Percentiles rank a stretch among this genome's conserved stretches.
Evolutionary conservation across 2,113 vertebrate species (phyloP).

Genomic region (Axis porcinus): DNA sequence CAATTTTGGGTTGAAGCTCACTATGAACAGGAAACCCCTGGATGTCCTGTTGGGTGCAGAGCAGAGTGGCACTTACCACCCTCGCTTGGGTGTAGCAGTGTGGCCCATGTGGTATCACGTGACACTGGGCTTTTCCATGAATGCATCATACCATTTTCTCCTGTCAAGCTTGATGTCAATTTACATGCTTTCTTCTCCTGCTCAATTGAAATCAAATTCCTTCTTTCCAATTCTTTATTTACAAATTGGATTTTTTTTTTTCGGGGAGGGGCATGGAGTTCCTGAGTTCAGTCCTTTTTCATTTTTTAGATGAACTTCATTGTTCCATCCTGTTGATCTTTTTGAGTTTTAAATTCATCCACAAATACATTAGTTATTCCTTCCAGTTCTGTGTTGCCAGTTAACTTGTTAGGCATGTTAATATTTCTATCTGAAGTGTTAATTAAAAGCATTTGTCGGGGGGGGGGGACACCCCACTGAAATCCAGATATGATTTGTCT

Average conservation of each 20-base stretch:
- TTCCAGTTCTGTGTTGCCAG: background rate
- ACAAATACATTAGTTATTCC: background rate
- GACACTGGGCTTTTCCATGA: background rate
- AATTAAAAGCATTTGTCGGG: background rate
- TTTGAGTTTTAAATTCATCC: background rate
- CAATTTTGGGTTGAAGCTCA: background rate
- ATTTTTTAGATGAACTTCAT: background rate
- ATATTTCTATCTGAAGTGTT: background rate
- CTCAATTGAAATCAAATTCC: background rate
- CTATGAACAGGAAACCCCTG: background rate
- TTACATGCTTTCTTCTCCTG: background rate
- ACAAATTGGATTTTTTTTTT: background rate
- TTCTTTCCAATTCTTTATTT: background rate
- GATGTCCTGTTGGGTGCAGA: background rate
- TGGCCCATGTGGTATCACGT: background rate
- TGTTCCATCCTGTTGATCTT: background rate
- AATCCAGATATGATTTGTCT: background rate
- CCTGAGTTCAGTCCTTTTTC: background rate
- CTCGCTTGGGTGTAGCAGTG: rapidly evolving
- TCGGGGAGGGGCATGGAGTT: rapidly evolving
- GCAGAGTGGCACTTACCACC: background rate
- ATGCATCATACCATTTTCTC: background rate
- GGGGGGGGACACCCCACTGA: background rate
- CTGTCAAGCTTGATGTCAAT: background rate
- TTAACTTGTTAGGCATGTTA: background rate